Conservation (phyloP, 2,888 invertebrate species). For the Lissocephala sabroskyi region DNA sequence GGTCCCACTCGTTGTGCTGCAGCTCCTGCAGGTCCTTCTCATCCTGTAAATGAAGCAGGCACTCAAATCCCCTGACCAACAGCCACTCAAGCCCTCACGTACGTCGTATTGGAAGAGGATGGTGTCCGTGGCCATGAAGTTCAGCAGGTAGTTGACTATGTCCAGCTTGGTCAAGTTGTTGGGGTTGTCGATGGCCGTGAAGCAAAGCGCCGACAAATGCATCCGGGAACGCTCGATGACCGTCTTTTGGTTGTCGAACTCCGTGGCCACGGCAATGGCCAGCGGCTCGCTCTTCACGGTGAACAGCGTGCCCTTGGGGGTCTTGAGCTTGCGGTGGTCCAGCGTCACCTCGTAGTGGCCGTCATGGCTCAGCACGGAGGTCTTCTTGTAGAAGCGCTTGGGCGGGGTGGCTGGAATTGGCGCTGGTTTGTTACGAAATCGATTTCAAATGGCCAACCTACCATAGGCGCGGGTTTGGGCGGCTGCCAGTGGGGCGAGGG, state of each 20-base stretch:
- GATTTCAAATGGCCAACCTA: too few species aligned
- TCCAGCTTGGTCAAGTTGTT: conserved; percentile 83
- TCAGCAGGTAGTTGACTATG: conserved; percentile 84
- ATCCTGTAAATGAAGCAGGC: conserved; percentile 76
- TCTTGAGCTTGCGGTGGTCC: conserved; percentile 91
- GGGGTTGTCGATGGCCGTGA: conserved; percentile 95
- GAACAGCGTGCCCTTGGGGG: conserved; percentile 86
- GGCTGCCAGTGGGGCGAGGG: too few species aligned
- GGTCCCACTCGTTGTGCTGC: conserved; percentile 90
- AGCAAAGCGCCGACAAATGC: conserved; percentile 94
- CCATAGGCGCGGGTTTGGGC: too few species aligned
- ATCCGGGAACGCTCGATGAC: conserved; percentile 84
- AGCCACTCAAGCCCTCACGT: conserved; percentile 59
- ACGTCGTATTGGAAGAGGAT: conserved; percentile 84
- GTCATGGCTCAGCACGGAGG: conserved; percentile 80
- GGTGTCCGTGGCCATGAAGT: conserved; percentile 88
- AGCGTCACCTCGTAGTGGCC: conserved; percentile 88
- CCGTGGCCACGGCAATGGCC: conserved; percentile 93
- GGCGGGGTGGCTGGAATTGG: conserved; percentile 70
- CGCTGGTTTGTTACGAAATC: too few species aligned
- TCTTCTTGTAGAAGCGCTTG: conserved; percentile 83
- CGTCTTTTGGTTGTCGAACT: conserved; percentile 93
- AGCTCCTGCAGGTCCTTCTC: conserved; percentile 82
- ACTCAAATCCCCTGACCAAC: background rate
- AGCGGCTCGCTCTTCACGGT: conserved; percentile 87